Evolutionary conservation across 1,140 invertebrate species (phyloP).

Genomic region (Ditylenchus dipsaci): DNA sequence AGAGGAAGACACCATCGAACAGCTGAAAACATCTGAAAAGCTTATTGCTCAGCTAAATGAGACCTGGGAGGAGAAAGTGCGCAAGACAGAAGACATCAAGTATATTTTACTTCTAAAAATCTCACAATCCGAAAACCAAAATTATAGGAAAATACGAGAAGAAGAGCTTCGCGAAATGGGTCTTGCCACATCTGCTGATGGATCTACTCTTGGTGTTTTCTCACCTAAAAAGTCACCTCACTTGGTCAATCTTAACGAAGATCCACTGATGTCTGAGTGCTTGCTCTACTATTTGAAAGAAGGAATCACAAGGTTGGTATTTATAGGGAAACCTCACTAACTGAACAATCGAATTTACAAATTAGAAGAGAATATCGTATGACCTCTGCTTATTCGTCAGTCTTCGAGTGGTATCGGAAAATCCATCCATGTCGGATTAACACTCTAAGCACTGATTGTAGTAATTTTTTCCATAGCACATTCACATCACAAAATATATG

Average conservation of each 20-base stretch:
- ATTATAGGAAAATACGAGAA: conserved; percentile 63
- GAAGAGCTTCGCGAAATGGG: conserved; percentile 98
- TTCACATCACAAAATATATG: too few relatives aligned
- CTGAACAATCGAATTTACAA: too few relatives aligned
- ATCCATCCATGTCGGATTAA: too few relatives aligned
- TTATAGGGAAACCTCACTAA: too few relatives aligned
- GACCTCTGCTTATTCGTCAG: too few relatives aligned
- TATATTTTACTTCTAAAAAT: conserved; percentile 2
- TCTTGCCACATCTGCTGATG: conserved; percentile 92
- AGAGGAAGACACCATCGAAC: conserved; percentile 92
- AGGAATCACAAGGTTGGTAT: conserved; percentile 74
- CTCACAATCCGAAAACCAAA: background rate
- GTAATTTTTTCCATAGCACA: too few relatives aligned
- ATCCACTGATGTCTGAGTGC: conserved; percentile 96
- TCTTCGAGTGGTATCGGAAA: too few relatives aligned
- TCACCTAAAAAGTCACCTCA: conserved; percentile 97
- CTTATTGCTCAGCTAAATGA: conserved; percentile 97
- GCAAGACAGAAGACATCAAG: conserved; percentile 88
- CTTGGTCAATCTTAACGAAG: conserved; percentile 96
- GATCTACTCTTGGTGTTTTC: conserved; percentile 93
- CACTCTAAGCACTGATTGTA: too few relatives aligned
- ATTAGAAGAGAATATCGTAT: too few relatives aligned
- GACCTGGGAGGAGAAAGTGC: conserved; percentile 98
- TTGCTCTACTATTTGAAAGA: conserved; percentile 98
- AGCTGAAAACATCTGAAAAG: conserved; percentile 95